Conservation (phyloP, 2,888 invertebrate species). For the Actias luna region DNA sequence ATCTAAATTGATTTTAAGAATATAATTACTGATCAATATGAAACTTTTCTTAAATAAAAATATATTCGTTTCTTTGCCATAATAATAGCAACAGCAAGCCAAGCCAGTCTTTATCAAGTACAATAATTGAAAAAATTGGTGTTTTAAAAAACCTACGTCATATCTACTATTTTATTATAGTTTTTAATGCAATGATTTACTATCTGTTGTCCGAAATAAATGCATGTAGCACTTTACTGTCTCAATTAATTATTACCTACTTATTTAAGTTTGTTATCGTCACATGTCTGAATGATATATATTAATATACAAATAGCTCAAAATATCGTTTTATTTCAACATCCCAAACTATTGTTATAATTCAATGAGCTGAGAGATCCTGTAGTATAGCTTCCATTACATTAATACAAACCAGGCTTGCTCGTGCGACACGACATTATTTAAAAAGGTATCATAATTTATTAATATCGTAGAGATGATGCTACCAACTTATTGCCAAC, state of each 20-base stretch:
- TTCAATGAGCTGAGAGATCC: not conserved
- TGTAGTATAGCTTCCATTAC: not conserved
- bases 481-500: too few species aligned
- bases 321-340: slow-evolving; percentile 64
- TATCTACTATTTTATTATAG: slow-evolving; percentile 20
- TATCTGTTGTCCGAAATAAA: slow-evolving; percentile 17
- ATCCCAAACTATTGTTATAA: not conserved
- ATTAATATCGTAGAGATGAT: too few species aligned
- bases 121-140: slow-evolving; percentile 42
- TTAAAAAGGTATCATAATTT: too few species aligned
- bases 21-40: not conserved
- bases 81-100: slow-evolving; percentile 4
- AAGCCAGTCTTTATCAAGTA: slow-evolving; percentile 44
- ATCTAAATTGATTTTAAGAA: not conserved
- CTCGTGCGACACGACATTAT: too few species aligned
- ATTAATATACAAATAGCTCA: slow-evolving; percentile 77
- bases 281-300: slow-evolving; percentile 82
- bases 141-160: slow-evolving; percentile 29
- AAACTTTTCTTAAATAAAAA: not conserved
- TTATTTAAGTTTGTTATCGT: slow-evolving; percentile 80
- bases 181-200: slow-evolving; percentile 13
- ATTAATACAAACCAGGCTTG: not conserved
- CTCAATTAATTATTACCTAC: slow-evolving; percentile 57
- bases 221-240: slow-evolving; percentile 54
- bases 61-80: not conserved